These are phyloP conservation scores for Xiphorhynchus erythropygius DNA, from an alignment of 2,797 vertebrate genomes.

Conservation along the genomic window DNA sequence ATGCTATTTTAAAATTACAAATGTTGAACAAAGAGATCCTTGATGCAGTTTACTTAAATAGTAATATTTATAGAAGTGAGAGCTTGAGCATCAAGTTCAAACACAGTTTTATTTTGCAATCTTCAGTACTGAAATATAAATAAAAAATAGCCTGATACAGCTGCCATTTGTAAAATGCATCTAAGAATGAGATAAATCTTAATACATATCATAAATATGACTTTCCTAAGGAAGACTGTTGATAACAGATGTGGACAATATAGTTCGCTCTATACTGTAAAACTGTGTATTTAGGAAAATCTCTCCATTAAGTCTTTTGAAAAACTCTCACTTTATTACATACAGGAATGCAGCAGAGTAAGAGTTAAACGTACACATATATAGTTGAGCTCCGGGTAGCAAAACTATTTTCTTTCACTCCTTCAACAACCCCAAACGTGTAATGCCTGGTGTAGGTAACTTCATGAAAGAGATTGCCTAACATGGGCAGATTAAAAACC, in stretches of 20 bases:
- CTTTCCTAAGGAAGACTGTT: not conserved
- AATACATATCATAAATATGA: not conserved
- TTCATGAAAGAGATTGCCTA: not conserved
- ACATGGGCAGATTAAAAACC: slow-evolving; percentile 40
- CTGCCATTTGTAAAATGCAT: not conserved
- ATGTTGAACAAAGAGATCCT: not conserved
- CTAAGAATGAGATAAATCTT: not conserved
- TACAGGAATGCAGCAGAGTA: not conserved
- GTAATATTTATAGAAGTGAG: not conserved
- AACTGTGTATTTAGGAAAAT: not conserved
- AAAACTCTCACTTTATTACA: not conserved
- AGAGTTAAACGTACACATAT: not conserved
- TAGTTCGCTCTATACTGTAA: not conserved
- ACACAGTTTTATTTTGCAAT: not conserved
- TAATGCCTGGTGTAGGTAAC: not conserved
- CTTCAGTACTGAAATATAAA: not conserved
- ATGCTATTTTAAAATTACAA: not conserved
- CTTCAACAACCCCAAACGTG: not conserved
- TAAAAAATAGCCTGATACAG: not conserved
- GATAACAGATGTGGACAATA: not conserved
- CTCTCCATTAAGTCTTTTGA: not conserved
- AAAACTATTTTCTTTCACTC: not conserved
- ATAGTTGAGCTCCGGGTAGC: not conserved
- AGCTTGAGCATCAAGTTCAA: not conserved
- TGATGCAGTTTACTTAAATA: not conserved